Base-by-base conservation (phyloP, 2,797 vertebrate genomes). In the Myiotriccus ornatus region DNA sequence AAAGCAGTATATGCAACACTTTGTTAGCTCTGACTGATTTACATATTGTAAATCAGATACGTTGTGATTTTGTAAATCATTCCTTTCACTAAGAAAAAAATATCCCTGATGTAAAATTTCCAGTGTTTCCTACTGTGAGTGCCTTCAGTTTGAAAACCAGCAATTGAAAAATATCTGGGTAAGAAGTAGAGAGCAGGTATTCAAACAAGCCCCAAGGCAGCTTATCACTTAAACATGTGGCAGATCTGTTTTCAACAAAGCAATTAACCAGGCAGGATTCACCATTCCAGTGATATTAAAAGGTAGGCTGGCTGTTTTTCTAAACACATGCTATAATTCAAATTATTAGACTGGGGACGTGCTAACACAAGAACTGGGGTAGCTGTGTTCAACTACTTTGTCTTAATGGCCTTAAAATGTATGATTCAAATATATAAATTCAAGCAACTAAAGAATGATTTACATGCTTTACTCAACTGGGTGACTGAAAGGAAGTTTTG, bases 141-240 rank as follows among this genome's bases (percentile, higher is more conserved):
- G 67, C 32, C 78, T 90, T 37, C 27, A 50, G 56, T 13, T 35
- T 62, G 56, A 86, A 91, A 90, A 56, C 3, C 16, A 80, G 77
- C 44, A 74, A 94, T 47, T 60, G 49, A 94, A 80, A 95, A 95
- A 79, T 73, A 81, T 21, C 83, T 60, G 62, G 63, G 23, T 49
- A 56, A 88, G 75, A 78, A 91, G 70, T 13, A 84, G 67, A 90
- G 69, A 82, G 37, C 80, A 96, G 94, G 90, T 94, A 96, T 96
- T 95, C 30, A 47, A 96, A 93, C 34, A 93, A 76, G 87, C 95
- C 94, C 59, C 63, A 68, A 83, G 91, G 92, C 96, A 94, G 63
- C 52, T 76, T 69, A 91, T 74, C 63, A 53, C 89, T 94, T 88
- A 53, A 89, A 74, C 30, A 70, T 32, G 83, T 47, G 93, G 70